These are phyloP conservation scores for Sarcophaga carnaria DNA, from an alignment of 2,888 invertebrate genomes.

Conservation along the genomic window DNA sequence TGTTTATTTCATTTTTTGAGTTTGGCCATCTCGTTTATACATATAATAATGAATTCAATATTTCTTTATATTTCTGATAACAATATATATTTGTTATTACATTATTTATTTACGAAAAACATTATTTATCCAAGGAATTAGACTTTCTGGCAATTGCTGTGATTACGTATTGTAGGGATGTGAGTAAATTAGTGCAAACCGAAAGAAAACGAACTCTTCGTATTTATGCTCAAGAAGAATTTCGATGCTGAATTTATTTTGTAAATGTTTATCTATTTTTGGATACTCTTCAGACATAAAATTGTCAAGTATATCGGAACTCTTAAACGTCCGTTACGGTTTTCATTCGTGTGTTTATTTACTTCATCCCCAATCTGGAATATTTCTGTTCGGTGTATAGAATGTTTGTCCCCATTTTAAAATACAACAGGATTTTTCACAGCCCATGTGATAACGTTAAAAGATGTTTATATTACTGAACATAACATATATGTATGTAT, in stretches of 20 bases:
- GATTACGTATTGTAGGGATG: too few species aligned
- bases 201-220: too few species aligned
- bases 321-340: slow-evolving; percentile 60
- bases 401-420: slow-evolving; percentile 46
- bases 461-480: slow-evolving; percentile 4
- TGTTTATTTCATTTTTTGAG: too few species aligned
- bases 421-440: slow-evolving; percentile 58
- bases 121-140: too few species aligned
- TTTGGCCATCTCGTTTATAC: too few species aligned
- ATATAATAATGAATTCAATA: too few species aligned
- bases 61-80: too few species aligned
- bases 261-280: slow-evolving; percentile 55
- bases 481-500: background rate
- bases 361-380: slow-evolving; percentile 25
- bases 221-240: too few species aligned
- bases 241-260: background rate
- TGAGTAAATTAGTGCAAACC: too few species aligned
- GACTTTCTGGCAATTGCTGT: too few species aligned
- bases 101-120: too few species aligned
- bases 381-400: background rate
- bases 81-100: too few species aligned
- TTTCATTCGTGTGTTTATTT: slow-evolving; percentile 37
- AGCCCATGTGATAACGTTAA: slow-evolving; percentile 55
- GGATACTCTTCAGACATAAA: slow-evolving; percentile 52
- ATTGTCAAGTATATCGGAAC: slow-evolving; percentile 59